These are phyloP conservation scores for Coccyzus lansbergi DNA, from an alignment of 2,797 vertebrate species.

Conservation along the genomic window DNA sequence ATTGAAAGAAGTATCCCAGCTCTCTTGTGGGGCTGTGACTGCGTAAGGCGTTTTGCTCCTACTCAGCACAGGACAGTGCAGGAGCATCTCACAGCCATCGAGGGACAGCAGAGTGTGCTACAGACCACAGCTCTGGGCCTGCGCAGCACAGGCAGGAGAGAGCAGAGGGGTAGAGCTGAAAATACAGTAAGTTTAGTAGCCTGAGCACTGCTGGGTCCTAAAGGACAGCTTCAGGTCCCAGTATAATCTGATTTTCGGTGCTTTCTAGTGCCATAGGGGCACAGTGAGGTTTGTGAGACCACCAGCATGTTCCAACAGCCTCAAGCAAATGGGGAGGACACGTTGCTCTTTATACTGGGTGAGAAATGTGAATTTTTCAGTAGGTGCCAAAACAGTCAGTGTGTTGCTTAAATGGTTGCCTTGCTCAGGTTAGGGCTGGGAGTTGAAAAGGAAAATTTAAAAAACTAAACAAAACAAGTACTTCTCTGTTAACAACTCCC, in stretches of 20 bases:
- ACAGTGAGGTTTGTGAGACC: neutral
- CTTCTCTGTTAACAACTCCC: too few species aligned
- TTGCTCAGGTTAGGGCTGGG: neutral
- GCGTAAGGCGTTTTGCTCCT: neutral
- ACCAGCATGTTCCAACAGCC: accelerated
- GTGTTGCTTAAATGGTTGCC: neutral
- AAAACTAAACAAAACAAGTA: too few species aligned
- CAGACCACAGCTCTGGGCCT: neutral
- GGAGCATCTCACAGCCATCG: neutral
- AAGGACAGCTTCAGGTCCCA: accelerated
- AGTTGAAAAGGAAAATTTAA: neutral
- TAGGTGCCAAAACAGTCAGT: neutral
- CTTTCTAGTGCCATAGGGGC: neutral
- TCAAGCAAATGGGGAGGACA: neutral
- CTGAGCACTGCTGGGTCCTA: neutral
- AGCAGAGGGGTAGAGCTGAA: neutral
- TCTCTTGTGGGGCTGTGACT: neutral
- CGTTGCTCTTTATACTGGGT: neutral
- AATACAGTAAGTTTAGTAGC: neutral
- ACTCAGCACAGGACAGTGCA: neutral
- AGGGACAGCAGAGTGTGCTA: neutral
- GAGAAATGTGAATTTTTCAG: neutral
- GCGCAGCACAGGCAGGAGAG: neutral
- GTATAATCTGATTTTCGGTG: neutral
- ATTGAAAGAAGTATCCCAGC: neutral